Base-by-base conservation (phyloP, 2,888 invertebrate genomes). In the Cyclophora albipunctata region DNA sequence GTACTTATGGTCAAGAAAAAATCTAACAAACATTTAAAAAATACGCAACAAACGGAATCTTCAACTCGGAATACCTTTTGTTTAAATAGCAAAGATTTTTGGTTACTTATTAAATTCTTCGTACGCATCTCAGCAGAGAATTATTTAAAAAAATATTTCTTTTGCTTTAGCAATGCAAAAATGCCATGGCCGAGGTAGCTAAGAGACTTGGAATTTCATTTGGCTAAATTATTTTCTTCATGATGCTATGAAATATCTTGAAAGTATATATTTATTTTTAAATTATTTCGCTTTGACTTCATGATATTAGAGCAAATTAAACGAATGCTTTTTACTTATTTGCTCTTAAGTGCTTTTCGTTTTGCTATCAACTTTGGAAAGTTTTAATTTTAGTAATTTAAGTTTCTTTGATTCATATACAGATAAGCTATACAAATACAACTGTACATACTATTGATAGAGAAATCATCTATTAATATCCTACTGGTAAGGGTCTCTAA, bases 11-110 rank as follows among this genome's bases (percentile, higher is more conserved):
- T 37, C 37, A 37, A 37, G 37, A 37, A 37, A 37, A 37, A 72
- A 75, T 80, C 80, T 75, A 67, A 4, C 5, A 37, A 37, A 37
- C 37, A 37, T 37, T 37, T 37, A 4, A 37, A 37, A 37, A 37
- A 37, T 37, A 37, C 5, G 37, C 37, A 37, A 37, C 37, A 5
- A 37, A 37, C 5, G 68, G 5, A 37, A 37, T 37, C 37, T 37
- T 37, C 4, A 37, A 37, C 37, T 5, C 37, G 5, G 2, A 37
- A 66, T 73, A 71, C 68, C 69, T 69, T 75, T 66, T 70, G 64
- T 70, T 66, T 66, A 63, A 58, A 71, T 69, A 66, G 59, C 59
- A 65, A 53, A 57, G 63, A 63, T 63, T 64, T 63, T 56, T 54
- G 33, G 40, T 47, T 48, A 47, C 47, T 45, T 46, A 49, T 57